Base-by-base conservation (phyloP, 2,888 invertebrate genomes). In the Lasiommata megera region DNA sequence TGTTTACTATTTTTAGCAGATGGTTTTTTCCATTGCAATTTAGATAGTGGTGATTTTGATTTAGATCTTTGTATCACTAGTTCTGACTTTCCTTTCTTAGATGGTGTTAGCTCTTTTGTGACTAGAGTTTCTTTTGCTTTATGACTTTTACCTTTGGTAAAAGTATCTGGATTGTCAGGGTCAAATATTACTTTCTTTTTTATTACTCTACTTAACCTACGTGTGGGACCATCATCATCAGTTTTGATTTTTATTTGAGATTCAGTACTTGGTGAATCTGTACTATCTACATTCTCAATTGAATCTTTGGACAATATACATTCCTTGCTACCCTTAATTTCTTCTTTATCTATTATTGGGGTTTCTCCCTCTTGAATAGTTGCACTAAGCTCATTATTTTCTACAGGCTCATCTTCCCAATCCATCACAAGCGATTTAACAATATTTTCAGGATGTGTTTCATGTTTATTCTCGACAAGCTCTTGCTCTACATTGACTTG, bases 131-230 rank as follows among this genome's bases (percentile, higher is more conserved):
- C 85, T 71, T 83, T 87, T 54, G 47, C 69, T 69, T 84, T 88
- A 34, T 52, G 48, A 56, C 64, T 58, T 77, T 83, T 90, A 64
- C 71, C 76, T 77, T 89, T 91, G 51, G 89, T 91, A 64, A 85
- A 91, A 38, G 91, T 88, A 60, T 88, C 90, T 57, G 91, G 91
- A 72, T 93, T 93, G 67, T 93, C 93, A 6, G 95, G 95, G 79
- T 95, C 95, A 93, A 94, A 95, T 65, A 94, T 94, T 5, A 94
- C 93, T 82, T 95, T 95, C 63, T 93, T 93, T 72, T 94, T 95
- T 28, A 95, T 94, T 16, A 94, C 89, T 67, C 95, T 82, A 14
- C 87, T 79, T 34, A 83, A 72, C 68, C 91, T 79, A 46, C 83
- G 76, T 60, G 86, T 84, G 59, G 78, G 81, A 18, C 67, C 58